These are phyloP conservation scores for Drosophila setifemur DNA, from an alignment of 1,140 invertebrate genomes.

Conservation along the genomic window DNA sequence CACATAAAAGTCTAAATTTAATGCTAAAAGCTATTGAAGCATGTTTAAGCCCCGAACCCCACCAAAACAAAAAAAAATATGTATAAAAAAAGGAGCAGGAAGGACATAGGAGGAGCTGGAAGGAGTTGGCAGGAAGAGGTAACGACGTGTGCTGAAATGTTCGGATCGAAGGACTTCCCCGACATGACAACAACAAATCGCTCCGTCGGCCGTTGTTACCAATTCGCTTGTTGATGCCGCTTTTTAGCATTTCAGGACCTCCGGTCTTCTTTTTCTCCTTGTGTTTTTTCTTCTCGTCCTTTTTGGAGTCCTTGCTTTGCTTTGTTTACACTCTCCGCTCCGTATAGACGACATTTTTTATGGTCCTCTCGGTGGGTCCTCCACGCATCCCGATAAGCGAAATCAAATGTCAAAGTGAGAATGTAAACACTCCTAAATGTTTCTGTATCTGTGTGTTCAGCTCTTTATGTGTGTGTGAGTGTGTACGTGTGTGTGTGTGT, in stretches of 20 bases:
- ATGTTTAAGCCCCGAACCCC: conserved; percentile 53
- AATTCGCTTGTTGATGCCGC: conserved; percentile 42
- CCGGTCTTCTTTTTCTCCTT: conserved; percentile 5
- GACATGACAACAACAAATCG: conserved; percentile 51
- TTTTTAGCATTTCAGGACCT: conserved; percentile 12
- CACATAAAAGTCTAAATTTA: conserved; percentile 79
- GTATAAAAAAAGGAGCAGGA: background rate
- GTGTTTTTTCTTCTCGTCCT: too few relatives aligned
- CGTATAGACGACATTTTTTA: conserved; percentile 57
- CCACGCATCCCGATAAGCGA: conserved; percentile 60
- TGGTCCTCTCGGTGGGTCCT: conserved; percentile 43
- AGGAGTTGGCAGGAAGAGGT: conserved; percentile 13
- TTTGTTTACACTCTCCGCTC: conserved; percentile 11
- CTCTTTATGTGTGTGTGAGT: background rate
- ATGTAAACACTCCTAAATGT: conserved; percentile 69
- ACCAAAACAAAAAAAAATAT: conserved; percentile 7
- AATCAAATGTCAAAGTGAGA: conserved; percentile 73
- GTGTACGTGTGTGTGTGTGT: background rate
- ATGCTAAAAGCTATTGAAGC: conserved; percentile 74
- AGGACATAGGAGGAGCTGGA: background rate
- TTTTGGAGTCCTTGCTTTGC: background rate
- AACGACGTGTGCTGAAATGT: conserved; percentile 43
- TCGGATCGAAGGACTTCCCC: conserved; percentile 26
- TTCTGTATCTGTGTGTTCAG: conserved; percentile 10
- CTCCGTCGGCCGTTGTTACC: background rate